These are phyloP conservation scores for Agelas oroides DNA, from an alignment of 37 sponge, comb jelly and placozoan genomes.

Conservation along the genomic window DNA sequence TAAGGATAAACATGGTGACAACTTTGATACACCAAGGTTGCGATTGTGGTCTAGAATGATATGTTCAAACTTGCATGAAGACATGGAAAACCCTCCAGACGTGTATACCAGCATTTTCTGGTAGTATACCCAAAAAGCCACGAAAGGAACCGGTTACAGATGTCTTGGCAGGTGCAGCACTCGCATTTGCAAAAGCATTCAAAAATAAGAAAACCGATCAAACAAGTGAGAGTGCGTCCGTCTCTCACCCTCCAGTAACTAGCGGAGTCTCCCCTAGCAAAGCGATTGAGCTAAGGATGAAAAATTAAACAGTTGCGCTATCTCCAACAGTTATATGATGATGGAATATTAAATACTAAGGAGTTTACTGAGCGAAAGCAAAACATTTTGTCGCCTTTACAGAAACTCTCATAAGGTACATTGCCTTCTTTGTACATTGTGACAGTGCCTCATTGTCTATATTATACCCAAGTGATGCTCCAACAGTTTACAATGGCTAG, in stretches of 20 bases:
- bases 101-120: conserved; percentile 30
- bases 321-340: conserved; percentile 39
- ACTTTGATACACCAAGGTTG: conserved; percentile 32
- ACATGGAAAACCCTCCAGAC: conserved; percentile 37
- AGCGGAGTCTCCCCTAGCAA: conserved; percentile 21
- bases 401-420: neutral
- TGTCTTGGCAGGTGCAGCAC: conserved; percentile 11
- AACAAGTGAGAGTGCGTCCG: too few relatives aligned
- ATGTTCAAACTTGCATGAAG: conserved; percentile 9
- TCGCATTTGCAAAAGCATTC: neutral
- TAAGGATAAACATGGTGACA: conserved; percentile 31
- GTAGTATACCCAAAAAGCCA: neutral
- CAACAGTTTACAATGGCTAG: too few relatives aligned
- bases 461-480: too few relatives aligned
- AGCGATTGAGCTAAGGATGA: conserved; percentile 24
- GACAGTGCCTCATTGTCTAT: too few relatives aligned
- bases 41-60: conserved; percentile 46
- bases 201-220: too few relatives aligned
- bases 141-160: neutral
- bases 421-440: conserved; percentile 1
- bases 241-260: too few relatives aligned
- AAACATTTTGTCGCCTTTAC: conserved; percentile 6
- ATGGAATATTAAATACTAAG: conserved; percentile 33
- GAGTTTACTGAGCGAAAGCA: conserved; percentile 33
- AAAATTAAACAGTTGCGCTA: conserved; percentile 40